Evolutionary conservation across 2,888 invertebrate species (phyloP).

Genomic region (Aporophyla lueneburgensis): DNA sequence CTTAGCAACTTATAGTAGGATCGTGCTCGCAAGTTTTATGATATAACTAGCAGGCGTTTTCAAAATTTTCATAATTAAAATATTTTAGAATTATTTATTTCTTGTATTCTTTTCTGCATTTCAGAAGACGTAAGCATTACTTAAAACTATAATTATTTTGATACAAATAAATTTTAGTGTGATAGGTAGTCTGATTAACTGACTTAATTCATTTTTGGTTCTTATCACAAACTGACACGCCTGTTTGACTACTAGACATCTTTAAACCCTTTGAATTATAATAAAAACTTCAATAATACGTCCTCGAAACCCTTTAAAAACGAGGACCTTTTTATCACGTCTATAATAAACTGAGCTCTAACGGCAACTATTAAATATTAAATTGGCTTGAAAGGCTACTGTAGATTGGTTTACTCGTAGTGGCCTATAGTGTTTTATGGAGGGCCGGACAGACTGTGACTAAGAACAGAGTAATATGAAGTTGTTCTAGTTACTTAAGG

Average conservation of each 20-base stretch:
- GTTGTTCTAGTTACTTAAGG: slow-evolving; percentile 53
- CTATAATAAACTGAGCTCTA: slow-evolving; percentile 46
- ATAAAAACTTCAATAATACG: slow-evolving; percentile 39
- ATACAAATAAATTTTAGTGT: background rate
- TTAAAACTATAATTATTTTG: background rate
- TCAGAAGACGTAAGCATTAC: background rate
- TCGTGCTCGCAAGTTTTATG: slow-evolving; percentile 17
- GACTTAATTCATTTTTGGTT: background rate
- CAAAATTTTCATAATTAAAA: background rate
- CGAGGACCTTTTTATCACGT: slow-evolving; percentile 16
- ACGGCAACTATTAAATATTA: slow-evolving; percentile 29
- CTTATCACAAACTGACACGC: background rate
- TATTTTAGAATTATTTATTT: background rate
- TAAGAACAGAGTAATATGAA: slow-evolving; percentile 38
- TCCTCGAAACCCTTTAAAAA: slow-evolving; percentile 43
- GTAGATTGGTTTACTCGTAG: slow-evolving; percentile 48
- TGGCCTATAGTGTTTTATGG: slow-evolving; percentile 59
- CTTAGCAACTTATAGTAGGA: slow-evolving; percentile 40
- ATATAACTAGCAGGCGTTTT: slow-evolving; percentile 30
- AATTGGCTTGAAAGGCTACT: slow-evolving; percentile 40
- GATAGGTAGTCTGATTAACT: background rate
- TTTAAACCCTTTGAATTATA: slow-evolving; percentile 17
- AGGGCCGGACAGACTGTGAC: slow-evolving; percentile 42
- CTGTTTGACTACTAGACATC: background rate
- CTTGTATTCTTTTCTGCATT: no score